phyloP scores from a whole-genome alignment of 2,888 invertebrate genomes.

The Cantharis lateralis region DNA sequence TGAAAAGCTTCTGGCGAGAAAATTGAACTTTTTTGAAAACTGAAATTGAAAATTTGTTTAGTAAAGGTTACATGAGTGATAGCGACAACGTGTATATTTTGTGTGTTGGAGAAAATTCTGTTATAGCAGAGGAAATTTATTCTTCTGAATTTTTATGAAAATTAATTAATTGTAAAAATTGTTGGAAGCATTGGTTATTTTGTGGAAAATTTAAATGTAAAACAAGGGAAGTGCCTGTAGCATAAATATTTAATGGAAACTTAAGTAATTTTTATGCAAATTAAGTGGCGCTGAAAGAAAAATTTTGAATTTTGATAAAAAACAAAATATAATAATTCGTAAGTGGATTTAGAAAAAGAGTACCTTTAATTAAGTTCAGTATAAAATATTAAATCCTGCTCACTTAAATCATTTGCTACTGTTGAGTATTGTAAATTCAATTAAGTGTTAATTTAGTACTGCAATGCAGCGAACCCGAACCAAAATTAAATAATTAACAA shows the following conservation, averaged over 20 bases:
- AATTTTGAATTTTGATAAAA: not conserved
- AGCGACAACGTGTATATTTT: not conserved
- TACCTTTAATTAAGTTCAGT: constrained; percentile 15
- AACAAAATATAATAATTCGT: not conserved
- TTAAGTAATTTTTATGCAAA: not conserved
- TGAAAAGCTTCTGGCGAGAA: not conserved
- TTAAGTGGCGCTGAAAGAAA: not conserved
- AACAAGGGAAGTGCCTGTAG: not conserved
- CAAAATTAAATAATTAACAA: not conserved
- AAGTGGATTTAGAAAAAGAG: not conserved
- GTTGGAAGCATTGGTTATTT: not conserved
- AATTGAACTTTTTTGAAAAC: too few species aligned
- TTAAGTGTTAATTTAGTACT: constrained; percentile 16
- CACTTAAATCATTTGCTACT: constrained; percentile 19
- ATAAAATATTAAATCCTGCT: constrained; percentile 13
- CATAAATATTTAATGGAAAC: not conserved
- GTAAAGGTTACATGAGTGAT: not conserved
- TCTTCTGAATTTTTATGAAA: not conserved
- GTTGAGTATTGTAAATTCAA: constrained; percentile 20
- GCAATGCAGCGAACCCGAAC: not conserved
- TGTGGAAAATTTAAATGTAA: not conserved
- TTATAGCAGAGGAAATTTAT: not conserved
- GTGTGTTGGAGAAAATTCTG: not conserved
- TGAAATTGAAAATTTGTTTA: not conserved
- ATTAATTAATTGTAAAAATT: not conserved